phyloP scores from a whole-genome alignment of 2,888 invertebrate genomes.

The Mycalesis mineus region DNA sequence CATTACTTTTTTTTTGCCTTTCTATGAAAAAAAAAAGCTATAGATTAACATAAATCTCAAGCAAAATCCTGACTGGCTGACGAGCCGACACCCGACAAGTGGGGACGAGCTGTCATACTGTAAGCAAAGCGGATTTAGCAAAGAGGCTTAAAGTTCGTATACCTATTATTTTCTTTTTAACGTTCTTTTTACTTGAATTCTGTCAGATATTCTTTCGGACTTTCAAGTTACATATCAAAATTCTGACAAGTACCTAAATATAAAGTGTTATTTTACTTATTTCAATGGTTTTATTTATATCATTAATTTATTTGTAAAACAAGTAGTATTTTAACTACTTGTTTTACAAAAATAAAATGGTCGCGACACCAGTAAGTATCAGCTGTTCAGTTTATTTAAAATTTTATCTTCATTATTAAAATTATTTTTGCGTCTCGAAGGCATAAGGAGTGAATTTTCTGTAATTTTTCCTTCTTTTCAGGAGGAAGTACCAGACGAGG shows the following conservation, averaged over 20 bases:
- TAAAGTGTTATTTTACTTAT: background rate
- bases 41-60: too few species aligned
- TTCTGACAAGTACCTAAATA: background rate
- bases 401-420: too few species aligned
- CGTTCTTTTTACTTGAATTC: background rate
- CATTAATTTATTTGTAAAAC: background rate
- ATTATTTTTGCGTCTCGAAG: too few species aligned
- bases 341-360: constrained; percentile 6
- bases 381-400: too few species aligned
- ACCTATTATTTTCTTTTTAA: background rate
- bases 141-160: background rate
- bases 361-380: background rate
- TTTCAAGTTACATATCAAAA: background rate
- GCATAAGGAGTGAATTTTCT: too few species aligned
- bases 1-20: too few species aligned
- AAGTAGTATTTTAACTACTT: too few species aligned
- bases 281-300: background rate
- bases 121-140: background rate
- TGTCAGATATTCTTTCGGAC: background rate
- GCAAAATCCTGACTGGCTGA: too few species aligned
- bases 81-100: too few species aligned
- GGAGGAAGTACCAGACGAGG: background rate
- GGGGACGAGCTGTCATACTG: too few species aligned
- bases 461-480: background rate
- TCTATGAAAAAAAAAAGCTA: too few species aligned